Percentiles rank a stretch among this genome's conserved stretches.
phyloP scores from a whole-genome alignment of 2,113 vertebrate genomes.

The Carlito syrichta region DNA sequence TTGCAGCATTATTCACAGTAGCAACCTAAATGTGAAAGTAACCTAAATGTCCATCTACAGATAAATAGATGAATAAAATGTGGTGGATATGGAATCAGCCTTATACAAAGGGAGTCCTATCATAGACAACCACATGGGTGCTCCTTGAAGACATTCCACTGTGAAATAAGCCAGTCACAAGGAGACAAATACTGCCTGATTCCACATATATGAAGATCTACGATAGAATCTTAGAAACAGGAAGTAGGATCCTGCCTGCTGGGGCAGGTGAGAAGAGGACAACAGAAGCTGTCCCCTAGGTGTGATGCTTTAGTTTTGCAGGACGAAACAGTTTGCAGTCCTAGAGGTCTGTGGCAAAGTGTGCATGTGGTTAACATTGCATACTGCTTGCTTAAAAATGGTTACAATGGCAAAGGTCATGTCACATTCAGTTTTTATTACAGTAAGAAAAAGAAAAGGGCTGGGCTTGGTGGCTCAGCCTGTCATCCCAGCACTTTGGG shows the following conservation, averaged over 20 bases:
- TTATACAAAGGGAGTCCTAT: neutral
- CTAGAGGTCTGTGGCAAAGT: neutral
- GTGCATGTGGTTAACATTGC: neutral
- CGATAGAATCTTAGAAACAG: neutral
- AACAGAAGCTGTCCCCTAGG: neutral
- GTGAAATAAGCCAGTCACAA: neutral
- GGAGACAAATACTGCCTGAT: neutral
- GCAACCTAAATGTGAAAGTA: neutral
- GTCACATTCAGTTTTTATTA: neutral
- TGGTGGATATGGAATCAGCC: too few species aligned
- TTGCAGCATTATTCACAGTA: neutral
- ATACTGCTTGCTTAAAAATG: neutral
- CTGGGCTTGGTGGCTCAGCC: too few species aligned
- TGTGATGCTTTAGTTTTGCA: neutral
- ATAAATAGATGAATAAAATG: neutral
- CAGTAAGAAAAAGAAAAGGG: too few species aligned
- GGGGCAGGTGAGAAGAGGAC: neutral
- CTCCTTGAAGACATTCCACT: neutral
- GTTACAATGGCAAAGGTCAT: neutral
- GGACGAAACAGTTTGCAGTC: neutral
- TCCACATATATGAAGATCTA: neutral
- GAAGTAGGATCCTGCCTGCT: neutral
- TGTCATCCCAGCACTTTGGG: too few species aligned
- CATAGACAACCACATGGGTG: neutral
- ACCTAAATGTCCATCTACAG: neutral